Percentiles rank a stretch among this genome's conserved stretches.
These are phyloP conservation scores for Pasiphila rectangulata DNA, from an alignment of 2,888 invertebrate species.

Conservation along the genomic window DNA sequence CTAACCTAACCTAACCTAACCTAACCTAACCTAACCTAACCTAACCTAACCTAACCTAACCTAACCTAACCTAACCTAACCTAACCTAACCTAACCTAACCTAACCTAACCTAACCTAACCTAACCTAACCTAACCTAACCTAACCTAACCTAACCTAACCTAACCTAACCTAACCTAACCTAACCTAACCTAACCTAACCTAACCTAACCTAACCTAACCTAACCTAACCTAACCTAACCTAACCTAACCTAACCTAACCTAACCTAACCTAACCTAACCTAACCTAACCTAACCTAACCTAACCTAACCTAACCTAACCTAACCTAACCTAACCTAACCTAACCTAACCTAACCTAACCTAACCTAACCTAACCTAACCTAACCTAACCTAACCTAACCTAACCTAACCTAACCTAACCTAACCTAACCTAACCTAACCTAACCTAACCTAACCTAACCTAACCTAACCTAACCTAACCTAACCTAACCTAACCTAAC, in stretches of 20 bases:
- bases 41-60: slow-evolving; percentile 32
- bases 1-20: slow-evolving; percentile 22
- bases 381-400: slow-evolving; percentile 28
- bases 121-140: slow-evolving; percentile 11
- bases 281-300: slow-evolving; percentile 31
- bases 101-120: slow-evolving; percentile 20
- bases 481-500: slow-evolving; percentile 28
- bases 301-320: slow-evolving; percentile 35
- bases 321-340: slow-evolving; percentile 30
- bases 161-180: slow-evolving; percentile 27
- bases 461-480: slow-evolving; percentile 32
- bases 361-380: slow-evolving; percentile 24
- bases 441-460: slow-evolving; percentile 33
- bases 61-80: slow-evolving; percentile 29
- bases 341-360: slow-evolving; percentile 22
- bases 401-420: slow-evolving; percentile 27
- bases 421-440: slow-evolving; percentile 34
- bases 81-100: slow-evolving; percentile 28
- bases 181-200: slow-evolving; percentile 27
- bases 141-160: slow-evolving; percentile 20
- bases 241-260: slow-evolving; percentile 25
- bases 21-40: slow-evolving; percentile 22
- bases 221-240: slow-evolving; percentile 26
- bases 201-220: slow-evolving; percentile 27
- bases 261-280: slow-evolving; percentile 15